Evolutionary conservation across 2,113 vertebrate species (phyloP).

Genomic region (Thryonomys swinderianus): DNA sequence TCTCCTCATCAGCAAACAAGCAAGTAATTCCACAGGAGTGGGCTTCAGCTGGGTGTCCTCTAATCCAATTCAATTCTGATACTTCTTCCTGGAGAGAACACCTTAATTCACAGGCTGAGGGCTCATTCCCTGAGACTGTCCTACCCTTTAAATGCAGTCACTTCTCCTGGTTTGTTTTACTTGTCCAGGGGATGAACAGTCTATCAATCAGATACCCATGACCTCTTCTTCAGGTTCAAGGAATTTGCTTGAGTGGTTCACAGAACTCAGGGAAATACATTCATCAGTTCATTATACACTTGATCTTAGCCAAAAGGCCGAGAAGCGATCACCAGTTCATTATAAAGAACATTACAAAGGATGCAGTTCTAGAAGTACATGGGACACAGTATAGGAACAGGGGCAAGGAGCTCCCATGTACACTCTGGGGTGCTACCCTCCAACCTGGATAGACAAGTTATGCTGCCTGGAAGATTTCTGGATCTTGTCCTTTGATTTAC

Average conservation of each 20-base stretch:
- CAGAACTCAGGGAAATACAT: not conserved
- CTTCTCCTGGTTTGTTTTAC: not conserved
- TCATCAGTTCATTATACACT: too few relatives aligned
- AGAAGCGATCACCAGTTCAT: too few relatives aligned
- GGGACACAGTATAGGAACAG: fast-evolving
- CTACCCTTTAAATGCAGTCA: not conserved
- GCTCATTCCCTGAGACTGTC: not conserved
- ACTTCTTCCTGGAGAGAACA: not conserved
- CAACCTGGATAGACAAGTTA: not conserved
- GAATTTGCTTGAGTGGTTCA: not conserved
- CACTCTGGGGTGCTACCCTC: not conserved
- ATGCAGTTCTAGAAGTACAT: not conserved
- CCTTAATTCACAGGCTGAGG: not conserved
- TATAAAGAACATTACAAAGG: not conserved
- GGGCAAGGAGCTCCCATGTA: not conserved
- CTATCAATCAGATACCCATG: not conserved
- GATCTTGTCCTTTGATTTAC: not conserved
- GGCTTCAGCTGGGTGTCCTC: not conserved
- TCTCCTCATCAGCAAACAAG: not conserved
- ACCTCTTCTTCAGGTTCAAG: not conserved
- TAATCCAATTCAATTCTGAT: not conserved
- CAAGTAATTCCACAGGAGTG: not conserved
- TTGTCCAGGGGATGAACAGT: not conserved
- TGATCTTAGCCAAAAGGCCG: too few relatives aligned
- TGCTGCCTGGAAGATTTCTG: not conserved